Conservation (phyloP, 2,888 invertebrate species). For the Brenthis hecate region DNA sequence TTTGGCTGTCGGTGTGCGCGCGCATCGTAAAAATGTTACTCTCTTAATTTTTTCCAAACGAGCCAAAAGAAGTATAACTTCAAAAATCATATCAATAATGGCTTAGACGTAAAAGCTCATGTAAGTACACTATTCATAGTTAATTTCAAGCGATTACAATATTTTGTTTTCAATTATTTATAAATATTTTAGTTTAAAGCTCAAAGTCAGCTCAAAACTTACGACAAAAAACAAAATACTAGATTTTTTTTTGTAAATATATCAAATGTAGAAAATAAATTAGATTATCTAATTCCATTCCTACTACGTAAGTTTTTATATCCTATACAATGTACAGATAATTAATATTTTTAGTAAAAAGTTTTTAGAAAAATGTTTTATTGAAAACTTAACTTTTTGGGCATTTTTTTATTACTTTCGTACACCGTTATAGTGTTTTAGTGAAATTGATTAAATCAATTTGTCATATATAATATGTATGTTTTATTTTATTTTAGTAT, state of each 20-base stretch:
- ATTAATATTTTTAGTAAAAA: conserved; percentile 48
- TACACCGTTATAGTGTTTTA: conserved; percentile 16
- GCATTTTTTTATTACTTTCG: conserved; percentile 19
- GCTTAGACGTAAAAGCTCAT: conserved; percentile 43
- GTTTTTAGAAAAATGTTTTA: conserved; percentile 42
- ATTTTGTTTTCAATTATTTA: conserved; percentile 40
- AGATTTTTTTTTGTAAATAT: conserved; percentile 58
- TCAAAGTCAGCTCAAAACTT: conserved; percentile 79
- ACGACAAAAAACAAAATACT: conserved; percentile 28
- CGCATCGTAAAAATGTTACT: too few relatives aligned
- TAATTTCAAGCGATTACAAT: conserved; percentile 43
- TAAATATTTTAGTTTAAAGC: conserved; percentile 70
- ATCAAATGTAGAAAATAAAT: conserved; percentile 45
- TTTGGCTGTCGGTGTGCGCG: too few relatives aligned
- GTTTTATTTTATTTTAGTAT: not conserved
- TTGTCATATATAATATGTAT: conserved; percentile 11
- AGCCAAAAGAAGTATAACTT: too few relatives aligned
- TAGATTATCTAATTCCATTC: conserved; percentile 61
- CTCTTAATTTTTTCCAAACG: too few relatives aligned
- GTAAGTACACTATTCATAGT: conserved; percentile 57
- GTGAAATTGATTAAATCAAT: conserved; percentile 38
- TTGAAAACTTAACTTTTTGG: conserved; percentile 17
- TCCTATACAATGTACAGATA: conserved; percentile 57
- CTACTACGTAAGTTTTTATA: conserved; percentile 64
- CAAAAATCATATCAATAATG: conserved; percentile 30